Percentiles rank a stretch among this genome's conserved stretches.
These are phyloP conservation scores for Vulpes vulpes DNA, from an alignment of 2,113 vertebrate species.

Conservation along the genomic window DNA sequence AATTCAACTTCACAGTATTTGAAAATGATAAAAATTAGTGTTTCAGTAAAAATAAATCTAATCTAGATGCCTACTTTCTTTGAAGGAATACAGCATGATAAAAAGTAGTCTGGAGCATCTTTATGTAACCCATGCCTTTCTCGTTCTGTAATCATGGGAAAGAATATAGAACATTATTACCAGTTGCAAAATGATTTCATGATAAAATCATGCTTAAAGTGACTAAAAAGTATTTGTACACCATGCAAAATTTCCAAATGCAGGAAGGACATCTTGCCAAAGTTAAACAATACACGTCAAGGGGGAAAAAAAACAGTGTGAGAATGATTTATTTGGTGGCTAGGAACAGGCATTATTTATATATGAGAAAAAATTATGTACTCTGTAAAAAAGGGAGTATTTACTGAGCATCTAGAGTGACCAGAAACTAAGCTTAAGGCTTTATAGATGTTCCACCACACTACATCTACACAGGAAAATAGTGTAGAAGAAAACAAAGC, in stretches of 20 bases:
- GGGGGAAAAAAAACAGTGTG: not conserved
- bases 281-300: constrained; percentile 42
- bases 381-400: constrained; percentile 2
- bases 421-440: not conserved
- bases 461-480: not conserved
- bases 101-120: not conserved
- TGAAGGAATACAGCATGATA: not conserved
- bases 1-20: not conserved
- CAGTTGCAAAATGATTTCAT: constrained; percentile 39
- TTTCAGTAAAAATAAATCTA: constrained; percentile 25
- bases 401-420: not conserved
- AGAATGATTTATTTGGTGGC: not conserved
- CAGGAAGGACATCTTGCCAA: not conserved
- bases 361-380: constrained; percentile 21
- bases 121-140: not conserved
- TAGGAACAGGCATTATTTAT: not conserved
- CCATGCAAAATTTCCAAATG: constrained; percentile 26
- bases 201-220: constrained; percentile 55
- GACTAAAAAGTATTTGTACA: constrained; percentile 7
- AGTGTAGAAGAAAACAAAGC: not conserved
- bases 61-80: not conserved
- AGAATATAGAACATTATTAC: constrained; percentile 51
- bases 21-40: constrained; percentile 14
- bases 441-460: not conserved
- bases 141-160: constrained; percentile 33